A percentile compares a stretch with the other conserved stretches of the same genome.
Conservation (phyloP, 2,797 vertebrate species). For the Margarornis squamiger region DNA sequence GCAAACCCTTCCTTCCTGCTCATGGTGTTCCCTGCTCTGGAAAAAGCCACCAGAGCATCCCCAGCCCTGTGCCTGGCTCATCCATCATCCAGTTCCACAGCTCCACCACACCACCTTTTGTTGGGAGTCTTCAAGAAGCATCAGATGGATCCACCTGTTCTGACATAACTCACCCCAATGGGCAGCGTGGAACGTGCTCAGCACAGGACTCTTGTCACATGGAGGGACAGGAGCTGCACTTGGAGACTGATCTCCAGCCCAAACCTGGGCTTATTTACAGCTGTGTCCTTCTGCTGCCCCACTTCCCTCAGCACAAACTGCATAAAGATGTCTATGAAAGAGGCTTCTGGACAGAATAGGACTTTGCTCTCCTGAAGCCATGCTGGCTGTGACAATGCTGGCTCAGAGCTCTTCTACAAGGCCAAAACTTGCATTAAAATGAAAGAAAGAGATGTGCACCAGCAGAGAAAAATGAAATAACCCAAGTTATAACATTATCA, state of each 20-base stretch:
- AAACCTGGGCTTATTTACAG: neutral
- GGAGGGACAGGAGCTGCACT: rapidly evolving
- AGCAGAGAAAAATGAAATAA: neutral
- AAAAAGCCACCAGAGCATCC: neutral
- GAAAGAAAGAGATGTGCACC: neutral
- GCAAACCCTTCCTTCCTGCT: slow-evolving; percentile 6
- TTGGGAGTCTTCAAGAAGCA: neutral
- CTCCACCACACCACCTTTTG: neutral
- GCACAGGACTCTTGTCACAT: rapidly evolving
- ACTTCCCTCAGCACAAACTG: neutral
- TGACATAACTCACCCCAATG: neutral
- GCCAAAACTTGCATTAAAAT: neutral
- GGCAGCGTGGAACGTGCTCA: neutral
- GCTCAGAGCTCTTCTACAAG: neutral
- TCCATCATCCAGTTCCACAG: neutral
- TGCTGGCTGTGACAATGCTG: no score
- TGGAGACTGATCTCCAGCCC: neutral
- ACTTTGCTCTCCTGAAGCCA: no score
- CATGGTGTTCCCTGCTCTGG: rapidly evolving
- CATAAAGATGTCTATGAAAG: neutral
- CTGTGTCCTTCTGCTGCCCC: neutral
- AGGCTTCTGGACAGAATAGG: neutral
- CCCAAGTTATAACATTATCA: neutral
- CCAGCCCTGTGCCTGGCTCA: neutral
- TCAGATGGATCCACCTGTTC: neutral